Evolutionary conservation across 2,888 invertebrate genomes (phyloP).

Genomic region (Hofmannophila pseudospretella): DNA sequence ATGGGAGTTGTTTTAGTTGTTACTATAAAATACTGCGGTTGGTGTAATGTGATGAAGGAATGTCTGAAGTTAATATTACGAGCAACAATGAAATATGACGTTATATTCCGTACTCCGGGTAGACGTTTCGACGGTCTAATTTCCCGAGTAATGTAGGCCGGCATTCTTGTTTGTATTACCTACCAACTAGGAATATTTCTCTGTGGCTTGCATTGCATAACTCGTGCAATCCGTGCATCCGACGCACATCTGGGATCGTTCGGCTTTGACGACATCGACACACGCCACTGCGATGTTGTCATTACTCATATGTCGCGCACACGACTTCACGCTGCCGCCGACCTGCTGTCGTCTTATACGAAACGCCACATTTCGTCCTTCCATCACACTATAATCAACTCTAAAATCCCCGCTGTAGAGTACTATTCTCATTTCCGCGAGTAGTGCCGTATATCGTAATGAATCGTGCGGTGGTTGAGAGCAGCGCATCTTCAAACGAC

Average conservation of each 20-base stretch:
- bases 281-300: constrained; percentile 67
- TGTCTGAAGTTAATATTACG: neutral
- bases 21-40: too few relatives aligned
- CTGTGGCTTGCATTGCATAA: constrained; percentile 57
- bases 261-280: constrained; percentile 53
- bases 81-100: neutral
- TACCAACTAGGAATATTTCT: constrained; percentile 38
- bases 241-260: constrained; percentile 66
- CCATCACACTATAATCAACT: constrained; percentile 38
- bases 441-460: constrained; percentile 30
- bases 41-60: constrained; percentile 14
- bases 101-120: neutral
- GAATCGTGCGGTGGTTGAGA: constrained; percentile 35
- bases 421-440: constrained; percentile 25
- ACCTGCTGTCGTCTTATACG: constrained; percentile 38
- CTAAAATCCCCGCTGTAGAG: constrained; percentile 35
- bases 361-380: constrained; percentile 44
- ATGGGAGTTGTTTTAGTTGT: too few relatives aligned
- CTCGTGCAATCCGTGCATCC: constrained; percentile 54
- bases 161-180: constrained; percentile 33
- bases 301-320: constrained; percentile 74
- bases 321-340: constrained; percentile 57
- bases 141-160: constrained; percentile 25
- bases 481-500: constrained; percentile 69
- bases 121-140: constrained; percentile 29